Base-by-base conservation (phyloP, 2,797 vertebrate genomes). In the Girardinus metallicus region DNA sequence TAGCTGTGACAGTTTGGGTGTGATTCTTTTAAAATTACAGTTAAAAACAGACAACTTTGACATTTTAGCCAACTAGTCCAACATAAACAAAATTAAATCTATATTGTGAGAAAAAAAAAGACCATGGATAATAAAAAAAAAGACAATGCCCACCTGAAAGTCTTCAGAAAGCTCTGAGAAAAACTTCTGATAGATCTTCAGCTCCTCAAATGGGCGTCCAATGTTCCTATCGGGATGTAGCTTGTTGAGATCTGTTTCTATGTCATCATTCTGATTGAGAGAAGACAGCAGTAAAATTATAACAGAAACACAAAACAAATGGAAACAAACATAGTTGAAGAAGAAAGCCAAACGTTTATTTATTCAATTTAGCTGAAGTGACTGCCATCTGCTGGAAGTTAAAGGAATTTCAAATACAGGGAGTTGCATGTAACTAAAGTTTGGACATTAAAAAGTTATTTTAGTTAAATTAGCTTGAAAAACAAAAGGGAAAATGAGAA, bases 191-290 rank as follows among this genome's bases (percentile, higher is more conserved):
- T 99, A 99, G 83, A 96, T 93, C 95, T 95, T 97, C 80, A 99
- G 90, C 87, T 99, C 98, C 90, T 99, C 98, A 73, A 97, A 88
- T 0, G 96, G 90, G 88, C 98, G 96, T 55, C 94, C 92, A 36
- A 96, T 80, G 72, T 93, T 94, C 80, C 96, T 96, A 82, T 94
- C 96, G 79, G 97, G 97, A 90, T 97, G 96, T 75, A 99, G 93
- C 92, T 99, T 99, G 91, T 96, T 97, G 84, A 99, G 95, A 94
- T 99, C 99, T 0, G 98, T 99, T 94, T 99, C 99, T 82, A 99
- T 99, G 93, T 99, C 99, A 76, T 99, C 97, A 88, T 99, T 99
- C 99, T 99, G 94, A 93, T 84, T 70, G 26, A 85, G 11, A 80
- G 36, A 31, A 75, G 62, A 86, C 46, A 87, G 71, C 89, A 6